Evolutionary conservation across 2,888 invertebrate genomes (phyloP).

Genomic region (Amblyjoppa fuscipennis): DNA sequence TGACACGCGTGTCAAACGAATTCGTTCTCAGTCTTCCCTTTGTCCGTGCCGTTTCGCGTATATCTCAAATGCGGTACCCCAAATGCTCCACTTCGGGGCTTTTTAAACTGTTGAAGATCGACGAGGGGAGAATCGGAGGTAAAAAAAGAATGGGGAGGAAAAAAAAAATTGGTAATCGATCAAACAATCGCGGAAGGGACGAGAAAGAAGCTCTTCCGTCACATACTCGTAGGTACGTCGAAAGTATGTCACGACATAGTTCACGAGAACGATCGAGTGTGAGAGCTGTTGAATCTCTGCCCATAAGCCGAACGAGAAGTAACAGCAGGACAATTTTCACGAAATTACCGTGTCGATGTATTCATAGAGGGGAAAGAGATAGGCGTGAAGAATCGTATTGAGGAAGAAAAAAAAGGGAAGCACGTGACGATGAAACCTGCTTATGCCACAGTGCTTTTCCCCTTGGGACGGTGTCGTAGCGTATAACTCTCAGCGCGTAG

Average conservation of each 20-base stretch:
- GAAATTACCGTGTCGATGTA: conserved; percentile 47
- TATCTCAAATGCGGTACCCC: conserved; percentile 38
- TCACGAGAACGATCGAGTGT: conserved; percentile 34
- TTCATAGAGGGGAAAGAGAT: conserved; percentile 39
- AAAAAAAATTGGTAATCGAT: conserved; percentile 51
- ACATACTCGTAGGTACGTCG: conserved; percentile 20
- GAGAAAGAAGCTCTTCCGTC: background rate
- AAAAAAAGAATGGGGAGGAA: background rate
- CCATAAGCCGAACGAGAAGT: background rate
- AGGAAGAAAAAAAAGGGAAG: conserved; percentile 22
- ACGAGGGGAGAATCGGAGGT: background rate
- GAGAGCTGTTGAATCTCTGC: conserved; percentile 33
- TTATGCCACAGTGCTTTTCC: conserved; percentile 2
- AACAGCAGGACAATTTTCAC: conserved; percentile 45
- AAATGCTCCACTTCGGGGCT: conserved; percentile 55
- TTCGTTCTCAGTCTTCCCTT: conserved; percentile 56
- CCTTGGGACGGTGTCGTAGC: background rate
- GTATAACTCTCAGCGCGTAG: background rate
- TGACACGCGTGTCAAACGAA: conserved; percentile 72
- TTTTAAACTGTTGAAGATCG: conserved; percentile 46
- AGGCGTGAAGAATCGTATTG: conserved; percentile 42
- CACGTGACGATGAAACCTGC: conserved; percentile 46
- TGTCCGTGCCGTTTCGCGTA: conserved; percentile 13
- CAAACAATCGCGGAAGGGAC: conserved; percentile 43
- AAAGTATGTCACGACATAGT: conserved; percentile 48